Evolutionary conservation across 2,797 vertebrate genomes (phyloP).

Genomic region (Poeciliopsis paucimaculata): DNA sequence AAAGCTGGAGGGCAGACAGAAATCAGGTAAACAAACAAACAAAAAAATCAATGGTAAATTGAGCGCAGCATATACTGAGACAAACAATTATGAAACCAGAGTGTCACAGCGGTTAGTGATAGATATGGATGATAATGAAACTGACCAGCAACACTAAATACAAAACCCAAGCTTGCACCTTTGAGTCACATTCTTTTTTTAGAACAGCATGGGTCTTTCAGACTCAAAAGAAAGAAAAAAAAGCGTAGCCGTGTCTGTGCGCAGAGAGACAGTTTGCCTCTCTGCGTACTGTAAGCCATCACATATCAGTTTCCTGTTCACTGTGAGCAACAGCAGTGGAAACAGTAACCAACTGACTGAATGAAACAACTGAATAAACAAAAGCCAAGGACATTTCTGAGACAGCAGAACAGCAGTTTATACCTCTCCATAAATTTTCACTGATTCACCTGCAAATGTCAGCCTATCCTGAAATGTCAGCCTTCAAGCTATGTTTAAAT

Average conservation of each 20-base stretch:
- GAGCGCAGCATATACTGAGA: neutral
- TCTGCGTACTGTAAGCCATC: constrained; percentile 7
- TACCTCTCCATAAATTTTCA: neutral
- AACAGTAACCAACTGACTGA: neutral
- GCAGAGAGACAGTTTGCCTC: neutral
- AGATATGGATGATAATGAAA: neutral
- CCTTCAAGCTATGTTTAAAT: neutral
- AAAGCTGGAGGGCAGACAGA: constrained; percentile 90
- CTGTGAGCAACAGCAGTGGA: neutral
- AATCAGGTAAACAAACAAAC: constrained; percentile 84
- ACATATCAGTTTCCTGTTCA: constrained; percentile 29
- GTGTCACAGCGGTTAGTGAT: neutral
- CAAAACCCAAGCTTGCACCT: neutral
- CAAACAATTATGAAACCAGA: neutral
- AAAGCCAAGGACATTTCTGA: neutral
- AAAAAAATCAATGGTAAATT: neutral
- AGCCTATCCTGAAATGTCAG: neutral
- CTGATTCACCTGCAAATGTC: neutral
- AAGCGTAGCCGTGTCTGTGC: neutral
- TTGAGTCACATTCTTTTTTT: constrained; percentile 24
- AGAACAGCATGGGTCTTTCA: constrained; percentile 9
- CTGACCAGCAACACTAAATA: neutral
- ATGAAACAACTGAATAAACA: neutral
- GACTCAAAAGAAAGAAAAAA: neutral
- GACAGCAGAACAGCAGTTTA: neutral